phyloP scores from a whole-genome alignment of 2,888 invertebrate species.

The Itoplectis maculator region DNA sequence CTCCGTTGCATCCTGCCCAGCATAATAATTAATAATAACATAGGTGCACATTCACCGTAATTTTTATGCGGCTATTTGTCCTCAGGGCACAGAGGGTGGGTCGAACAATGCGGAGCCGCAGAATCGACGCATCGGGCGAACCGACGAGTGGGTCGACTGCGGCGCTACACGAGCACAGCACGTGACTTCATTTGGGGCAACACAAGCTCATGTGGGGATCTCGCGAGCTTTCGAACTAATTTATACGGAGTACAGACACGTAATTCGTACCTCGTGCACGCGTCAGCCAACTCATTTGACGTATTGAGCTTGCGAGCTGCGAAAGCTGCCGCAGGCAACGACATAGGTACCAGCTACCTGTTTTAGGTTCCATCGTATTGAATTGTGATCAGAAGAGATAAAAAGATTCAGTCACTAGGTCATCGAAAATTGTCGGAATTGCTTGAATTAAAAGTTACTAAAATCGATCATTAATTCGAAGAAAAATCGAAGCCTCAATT shows the following conservation, averaged over 20 bases:
- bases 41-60: neutral
- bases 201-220: neutral
- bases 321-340: neutral
- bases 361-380: neutral
- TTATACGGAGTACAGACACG: constrained; percentile 3
- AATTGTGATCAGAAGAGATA: neutral
- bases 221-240: neutral
- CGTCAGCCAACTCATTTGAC: neutral
- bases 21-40: neutral
- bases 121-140: neutral
- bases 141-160: neutral
- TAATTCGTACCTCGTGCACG: constrained; percentile 1
- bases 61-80: constrained; percentile 20
- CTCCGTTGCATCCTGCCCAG: neutral
- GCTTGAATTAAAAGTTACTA: too few relatives aligned
- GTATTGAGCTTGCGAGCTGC: neutral
- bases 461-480: too few relatives aligned
- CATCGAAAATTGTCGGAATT: too few relatives aligned
- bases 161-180: neutral
- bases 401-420: too few relatives aligned
- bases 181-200: constrained; percentile 14
- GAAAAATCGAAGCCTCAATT: neutral
- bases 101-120: neutral
- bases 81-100: neutral
- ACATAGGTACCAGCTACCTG: neutral